A percentile compares a stretch with the other conserved stretches of the same genome.
phyloP scores from a whole-genome alignment of 2,113 vertebrate species.

The Antennarius striatus region DNA sequence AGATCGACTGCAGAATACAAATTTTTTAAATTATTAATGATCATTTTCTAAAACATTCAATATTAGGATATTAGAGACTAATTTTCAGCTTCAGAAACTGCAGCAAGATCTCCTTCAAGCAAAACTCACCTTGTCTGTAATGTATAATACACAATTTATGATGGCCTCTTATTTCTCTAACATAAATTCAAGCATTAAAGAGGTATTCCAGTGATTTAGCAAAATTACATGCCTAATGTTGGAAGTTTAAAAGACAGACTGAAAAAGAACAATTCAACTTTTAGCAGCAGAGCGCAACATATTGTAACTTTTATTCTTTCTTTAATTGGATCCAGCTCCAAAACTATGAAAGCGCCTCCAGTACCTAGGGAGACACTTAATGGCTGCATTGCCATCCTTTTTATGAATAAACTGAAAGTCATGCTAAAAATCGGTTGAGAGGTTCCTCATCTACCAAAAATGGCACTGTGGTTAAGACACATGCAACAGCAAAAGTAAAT shows the following conservation, averaged over 20 bases:
- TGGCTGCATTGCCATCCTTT: neutral
- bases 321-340: neutral
- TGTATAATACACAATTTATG: neutral
- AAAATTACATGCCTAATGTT: neutral
- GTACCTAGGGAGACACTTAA: neutral
- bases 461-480: no score
- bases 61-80: no score
- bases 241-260: neutral
- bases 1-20: slow-evolving; percentile 6
- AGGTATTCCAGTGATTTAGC: slow-evolving; percentile 8
- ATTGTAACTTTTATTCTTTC: neutral
- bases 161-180: neutral
- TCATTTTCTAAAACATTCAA: neutral
- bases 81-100: no score
- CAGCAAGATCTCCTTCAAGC: neutral
- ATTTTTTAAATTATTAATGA: neutral
- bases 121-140: neutral
- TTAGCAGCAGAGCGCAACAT: neutral
- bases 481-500: no score
- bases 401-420: neutral
- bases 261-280: neutral
- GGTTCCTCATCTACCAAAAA: neutral
- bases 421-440: no score
- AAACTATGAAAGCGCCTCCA: neutral
- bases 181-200: slow-evolving; percentile 6